A percentile compares a stretch with the other conserved stretches of the same genome.
These are phyloP conservation scores for Drosophila ambigua DNA, from an alignment of 1,140 invertebrate genomes.

Conservation along the genomic window DNA sequence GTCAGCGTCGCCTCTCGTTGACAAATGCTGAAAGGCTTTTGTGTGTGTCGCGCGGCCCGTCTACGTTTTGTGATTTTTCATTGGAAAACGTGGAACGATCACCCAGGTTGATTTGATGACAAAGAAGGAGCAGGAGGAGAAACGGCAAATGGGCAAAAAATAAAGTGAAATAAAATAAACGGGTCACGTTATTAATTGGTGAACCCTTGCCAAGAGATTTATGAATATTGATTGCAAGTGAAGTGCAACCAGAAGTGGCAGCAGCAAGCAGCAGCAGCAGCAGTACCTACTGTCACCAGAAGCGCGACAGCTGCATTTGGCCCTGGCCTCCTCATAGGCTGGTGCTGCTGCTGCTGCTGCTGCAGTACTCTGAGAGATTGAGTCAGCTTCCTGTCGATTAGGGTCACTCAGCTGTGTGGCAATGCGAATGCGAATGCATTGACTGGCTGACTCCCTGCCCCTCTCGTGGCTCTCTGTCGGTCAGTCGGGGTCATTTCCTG, in stretches of 20 bases:
- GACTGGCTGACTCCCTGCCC: constrained; percentile 9
- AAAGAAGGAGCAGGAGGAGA: constrained; percentile 19
- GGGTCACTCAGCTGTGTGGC: constrained; percentile 68
- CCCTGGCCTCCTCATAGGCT: constrained; percentile 11
- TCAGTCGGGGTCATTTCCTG: constrained; percentile 80
- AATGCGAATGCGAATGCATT: constrained; percentile 36
- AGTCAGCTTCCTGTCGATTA: constrained; percentile 82
- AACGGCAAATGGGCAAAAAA: constrained; percentile 7
- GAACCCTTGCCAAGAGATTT: constrained; percentile 75
- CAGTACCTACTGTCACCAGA: constrained; percentile 24
- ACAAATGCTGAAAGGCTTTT: constrained; percentile 78
- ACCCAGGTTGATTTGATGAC: constrained; percentile 74
- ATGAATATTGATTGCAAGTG: constrained; percentile 77
- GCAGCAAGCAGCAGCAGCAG: constrained; percentile 8
- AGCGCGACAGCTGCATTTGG: constrained; percentile 45
- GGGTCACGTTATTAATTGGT: constrained; percentile 82
- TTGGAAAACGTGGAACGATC: constrained; percentile 70
- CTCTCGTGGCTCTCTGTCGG: constrained; percentile 28
- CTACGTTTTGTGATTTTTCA: constrained; percentile 63
- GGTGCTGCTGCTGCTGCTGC: background rate
- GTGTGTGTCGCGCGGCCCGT: constrained; percentile 35
- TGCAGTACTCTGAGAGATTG: constrained; percentile 60
- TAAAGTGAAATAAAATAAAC: constrained; percentile 57
- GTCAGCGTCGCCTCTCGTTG: constrained; percentile 69
- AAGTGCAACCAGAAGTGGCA: constrained; percentile 56